A percentile compares a stretch with the other conserved stretches of the same genome.
Conservation (phyloP, 2,888 invertebrate species). For the Dorcus parallelipipedus region DNA sequence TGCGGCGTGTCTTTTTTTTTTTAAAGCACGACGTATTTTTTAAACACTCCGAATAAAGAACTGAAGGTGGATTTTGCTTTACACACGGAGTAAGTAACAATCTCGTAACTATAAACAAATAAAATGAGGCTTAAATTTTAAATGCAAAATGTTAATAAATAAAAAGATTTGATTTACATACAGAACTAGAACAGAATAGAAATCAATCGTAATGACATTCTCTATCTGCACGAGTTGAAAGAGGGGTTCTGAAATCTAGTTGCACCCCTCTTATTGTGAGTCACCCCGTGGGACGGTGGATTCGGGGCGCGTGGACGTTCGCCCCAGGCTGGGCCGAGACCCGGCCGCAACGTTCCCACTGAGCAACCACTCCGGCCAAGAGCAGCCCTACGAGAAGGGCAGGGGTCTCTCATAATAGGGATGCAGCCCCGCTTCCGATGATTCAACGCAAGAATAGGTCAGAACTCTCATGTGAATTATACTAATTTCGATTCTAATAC, state of each 20-base stretch:
- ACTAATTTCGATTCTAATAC: slow-evolving; percentile 10
- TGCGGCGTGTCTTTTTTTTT: background rate
- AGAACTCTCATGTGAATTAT: slow-evolving; percentile 12
- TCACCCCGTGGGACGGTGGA: slow-evolving; percentile 29
- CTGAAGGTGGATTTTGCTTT: no score
- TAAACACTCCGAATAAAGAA: no score
- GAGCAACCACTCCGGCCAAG: slow-evolving; percentile 46
- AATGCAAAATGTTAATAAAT: no score
- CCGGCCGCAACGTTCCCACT: slow-evolving; percentile 46
- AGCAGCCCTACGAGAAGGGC: slow-evolving; percentile 20
- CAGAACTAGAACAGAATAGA: background rate
- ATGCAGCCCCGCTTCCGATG: slow-evolving; percentile 16
- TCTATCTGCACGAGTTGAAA: background rate
- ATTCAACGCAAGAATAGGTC: slow-evolving; percentile 11
- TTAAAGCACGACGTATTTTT: no score
- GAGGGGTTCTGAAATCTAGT: slow-evolving; percentile 10
- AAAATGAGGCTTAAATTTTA: no score
- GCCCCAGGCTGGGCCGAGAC: slow-evolving; percentile 24
- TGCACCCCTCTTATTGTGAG: slow-evolving; percentile 25
- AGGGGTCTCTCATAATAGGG: slow-evolving; percentile 10
- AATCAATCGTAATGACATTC: slow-evolving; percentile 1
- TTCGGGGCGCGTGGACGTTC: slow-evolving; percentile 31
- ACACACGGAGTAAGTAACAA: no score
- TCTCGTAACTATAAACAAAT: no score
- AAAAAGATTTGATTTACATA: no score